Evolutionary conservation across 2,113 vertebrate species (phyloP).

Genomic region (Harpagus bidentatus): DNA sequence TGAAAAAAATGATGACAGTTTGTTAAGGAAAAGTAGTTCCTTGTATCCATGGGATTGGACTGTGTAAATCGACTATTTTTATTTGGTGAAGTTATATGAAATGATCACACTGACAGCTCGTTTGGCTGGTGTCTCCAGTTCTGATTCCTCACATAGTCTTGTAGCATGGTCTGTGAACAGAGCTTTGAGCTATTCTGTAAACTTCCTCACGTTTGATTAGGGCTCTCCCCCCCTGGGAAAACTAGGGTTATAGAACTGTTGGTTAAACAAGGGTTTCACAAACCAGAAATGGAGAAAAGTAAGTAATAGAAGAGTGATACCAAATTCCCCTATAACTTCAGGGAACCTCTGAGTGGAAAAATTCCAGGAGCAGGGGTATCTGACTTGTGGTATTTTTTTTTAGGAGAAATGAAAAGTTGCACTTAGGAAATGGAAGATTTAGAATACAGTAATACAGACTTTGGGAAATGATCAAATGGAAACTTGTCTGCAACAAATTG

Average conservation of each 20-base stretch:
- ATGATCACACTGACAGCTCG: neutral
- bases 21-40: neutral
- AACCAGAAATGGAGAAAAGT: neutral
- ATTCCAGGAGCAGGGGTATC: neutral
- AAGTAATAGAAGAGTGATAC: neutral
- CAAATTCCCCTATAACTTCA: neutral
- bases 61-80: neutral
- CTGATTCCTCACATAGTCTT: neutral
- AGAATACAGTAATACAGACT: conserved; percentile 3
- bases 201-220: neutral
- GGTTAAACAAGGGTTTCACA: neutral
- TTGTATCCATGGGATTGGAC: neutral
- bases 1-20: neutral
- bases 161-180: neutral
- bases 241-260: neutral
- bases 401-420: neutral
- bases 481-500: conserved; percentile 47
- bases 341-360: neutral
- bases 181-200: neutral
- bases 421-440: neutral
- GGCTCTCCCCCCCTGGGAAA: neutral
- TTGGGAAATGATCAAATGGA: conserved; percentile 53
- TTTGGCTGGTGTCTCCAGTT: neutral
- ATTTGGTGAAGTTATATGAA: neutral
- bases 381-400: neutral